A percentile compares a stretch with the other conserved stretches of the same genome.
phyloP scores from a whole-genome alignment of 2,797 vertebrate genomes.

The Lutjanus campechanus region DNA sequence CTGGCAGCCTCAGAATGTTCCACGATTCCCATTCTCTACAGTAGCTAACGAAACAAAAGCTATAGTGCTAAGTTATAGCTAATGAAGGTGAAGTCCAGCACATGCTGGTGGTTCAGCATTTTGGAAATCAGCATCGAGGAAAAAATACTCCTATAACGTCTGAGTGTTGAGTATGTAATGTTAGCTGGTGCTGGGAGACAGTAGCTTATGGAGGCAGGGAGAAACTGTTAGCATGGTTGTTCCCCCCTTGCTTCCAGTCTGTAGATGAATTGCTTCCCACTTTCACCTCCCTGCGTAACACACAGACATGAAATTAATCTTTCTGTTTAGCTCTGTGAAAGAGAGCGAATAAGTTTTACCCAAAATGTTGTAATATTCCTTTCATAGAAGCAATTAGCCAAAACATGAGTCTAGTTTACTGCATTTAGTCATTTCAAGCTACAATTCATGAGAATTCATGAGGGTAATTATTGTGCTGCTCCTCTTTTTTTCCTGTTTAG shows the following conservation, averaged over 20 bases:
- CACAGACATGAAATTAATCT: slow-evolving; percentile 4
- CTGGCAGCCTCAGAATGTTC: no score
- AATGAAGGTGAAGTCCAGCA: no score
- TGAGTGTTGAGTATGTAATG: not conserved
- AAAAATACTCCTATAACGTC: not conserved
- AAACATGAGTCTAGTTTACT: slow-evolving; percentile 23
- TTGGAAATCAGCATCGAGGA: not conserved
- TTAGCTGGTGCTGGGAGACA: no score
- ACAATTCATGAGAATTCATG: slow-evolving; percentile 10
- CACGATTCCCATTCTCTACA: no score
- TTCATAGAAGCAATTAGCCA: slow-evolving; percentile 20
- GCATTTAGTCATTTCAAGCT: slow-evolving; percentile 22
- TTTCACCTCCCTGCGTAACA: not conserved
- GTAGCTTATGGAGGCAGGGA: not conserved
- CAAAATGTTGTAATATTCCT: slow-evolving; percentile 13
- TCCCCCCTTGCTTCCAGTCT: slow-evolving; percentile 6
- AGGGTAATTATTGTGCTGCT: not conserved
- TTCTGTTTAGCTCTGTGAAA: not conserved
- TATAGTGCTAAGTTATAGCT: not conserved
- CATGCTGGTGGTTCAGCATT: not conserved
- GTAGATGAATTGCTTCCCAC: slow-evolving; percentile 15
- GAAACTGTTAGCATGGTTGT: not conserved
- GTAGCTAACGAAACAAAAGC: not conserved
- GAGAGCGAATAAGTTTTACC: not conserved
- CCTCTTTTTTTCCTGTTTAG: slow-evolving; percentile 1